Percentiles rank a stretch among this genome's conserved stretches.
Evolutionary conservation across 2,888 invertebrate genomes (phyloP).

Genomic region (Eristalis pertinax): DNA sequence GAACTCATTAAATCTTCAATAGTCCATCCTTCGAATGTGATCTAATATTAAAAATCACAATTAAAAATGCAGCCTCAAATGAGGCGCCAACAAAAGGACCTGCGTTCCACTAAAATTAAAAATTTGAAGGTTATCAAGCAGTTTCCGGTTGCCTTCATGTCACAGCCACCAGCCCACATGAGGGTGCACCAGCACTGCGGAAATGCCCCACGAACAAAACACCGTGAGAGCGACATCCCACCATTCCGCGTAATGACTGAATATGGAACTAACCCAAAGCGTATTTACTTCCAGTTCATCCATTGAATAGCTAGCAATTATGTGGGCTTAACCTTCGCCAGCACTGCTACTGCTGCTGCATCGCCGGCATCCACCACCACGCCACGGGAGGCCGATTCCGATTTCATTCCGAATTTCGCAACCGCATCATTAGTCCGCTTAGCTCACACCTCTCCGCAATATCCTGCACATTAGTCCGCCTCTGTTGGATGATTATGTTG

Average conservation of each 20-base stretch:
- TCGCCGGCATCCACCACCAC: background rate
- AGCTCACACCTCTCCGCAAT: constrained; percentile 2
- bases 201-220: background rate
- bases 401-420: background rate
- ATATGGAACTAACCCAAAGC: constrained; percentile 5
- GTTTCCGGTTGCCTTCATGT: background rate
- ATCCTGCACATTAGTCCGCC: background rate
- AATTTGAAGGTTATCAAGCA: background rate
- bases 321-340: constrained; percentile 9
- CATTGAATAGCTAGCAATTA: constrained; percentile 11
- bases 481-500: background rate
- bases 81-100: background rate
- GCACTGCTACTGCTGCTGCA: background rate
- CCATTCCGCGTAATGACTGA: background rate
- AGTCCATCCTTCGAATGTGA: too few relatives aligned
- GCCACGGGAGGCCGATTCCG: background rate
- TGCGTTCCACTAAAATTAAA: background rate
- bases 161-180: background rate
- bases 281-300: background rate
- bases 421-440: constrained; percentile 39
- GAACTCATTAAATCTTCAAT: too few relatives aligned
- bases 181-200: background rate
- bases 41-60: too few relatives aligned
- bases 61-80: too few relatives aligned
- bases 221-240: background rate